Conservation (phyloP, 2,797 vertebrate genomes). For the Lacerta bilineata region DNA sequence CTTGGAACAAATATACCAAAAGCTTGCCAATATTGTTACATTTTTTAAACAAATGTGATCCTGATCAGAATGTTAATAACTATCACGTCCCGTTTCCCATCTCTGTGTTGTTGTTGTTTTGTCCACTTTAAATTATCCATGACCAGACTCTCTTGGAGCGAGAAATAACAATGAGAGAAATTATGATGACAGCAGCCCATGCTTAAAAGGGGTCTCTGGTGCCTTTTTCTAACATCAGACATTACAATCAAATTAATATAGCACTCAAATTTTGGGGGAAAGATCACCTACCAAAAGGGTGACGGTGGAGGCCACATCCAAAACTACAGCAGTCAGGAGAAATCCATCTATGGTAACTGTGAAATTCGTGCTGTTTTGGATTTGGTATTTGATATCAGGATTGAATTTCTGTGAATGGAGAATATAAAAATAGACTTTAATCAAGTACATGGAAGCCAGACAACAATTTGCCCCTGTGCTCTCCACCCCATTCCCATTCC, state of each 20-base stretch:
- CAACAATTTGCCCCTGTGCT: background rate
- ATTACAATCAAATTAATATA: background rate
- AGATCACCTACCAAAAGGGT: constrained; percentile 62
- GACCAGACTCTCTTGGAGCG: background rate
- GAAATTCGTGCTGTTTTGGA: constrained; percentile 78
- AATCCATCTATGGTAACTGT: constrained; percentile 73
- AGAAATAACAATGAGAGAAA: background rate
- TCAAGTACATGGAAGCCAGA: background rate
- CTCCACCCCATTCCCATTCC: background rate
- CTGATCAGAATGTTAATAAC: background rate
- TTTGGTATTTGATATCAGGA: constrained; percentile 80
- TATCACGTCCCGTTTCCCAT: background rate
- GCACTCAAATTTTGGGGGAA: background rate
- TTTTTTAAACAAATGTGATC: background rate
- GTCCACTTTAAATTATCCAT: constrained; percentile 5
- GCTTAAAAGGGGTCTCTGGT: background rate
- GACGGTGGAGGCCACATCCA: constrained; percentile 43
- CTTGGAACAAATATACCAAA: background rate
- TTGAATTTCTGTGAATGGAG: constrained; percentile 83
- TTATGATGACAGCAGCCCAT: background rate
- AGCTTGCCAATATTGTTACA: background rate
- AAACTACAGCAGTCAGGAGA: constrained; percentile 76
- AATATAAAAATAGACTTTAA: constrained; percentile 8
- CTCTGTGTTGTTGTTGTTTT: background rate
- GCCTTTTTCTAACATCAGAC: background rate